Conservation (phyloP, 2,888 invertebrate species). For the Seira sanloemensis region DNA sequence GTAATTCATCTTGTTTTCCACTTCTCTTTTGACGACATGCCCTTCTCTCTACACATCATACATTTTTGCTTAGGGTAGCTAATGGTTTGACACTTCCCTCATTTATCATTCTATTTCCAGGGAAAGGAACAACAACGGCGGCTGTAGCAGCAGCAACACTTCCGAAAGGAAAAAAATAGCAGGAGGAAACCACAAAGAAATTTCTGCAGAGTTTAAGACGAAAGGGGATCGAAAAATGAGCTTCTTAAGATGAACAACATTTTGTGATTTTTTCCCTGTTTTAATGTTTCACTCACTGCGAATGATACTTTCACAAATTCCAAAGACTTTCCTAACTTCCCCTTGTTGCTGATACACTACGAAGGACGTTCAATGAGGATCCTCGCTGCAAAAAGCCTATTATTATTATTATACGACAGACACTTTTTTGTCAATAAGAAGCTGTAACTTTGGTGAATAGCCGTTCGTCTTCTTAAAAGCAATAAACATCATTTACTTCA, state of each 20-base stretch:
- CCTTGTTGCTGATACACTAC: no score
- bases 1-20: constrained; percentile 11
- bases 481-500: background rate
- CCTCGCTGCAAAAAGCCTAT: no score
- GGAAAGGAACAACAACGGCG: constrained; percentile 22
- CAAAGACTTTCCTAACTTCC: no score
- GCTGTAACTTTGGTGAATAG: background rate
- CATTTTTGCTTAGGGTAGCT: constrained; percentile 28
- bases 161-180: constrained; percentile 23
- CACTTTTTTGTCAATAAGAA: background rate
- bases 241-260: background rate
- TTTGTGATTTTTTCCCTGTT: background rate
- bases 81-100: constrained; percentile 57
- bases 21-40: constrained; percentile 12
- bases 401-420: no score
- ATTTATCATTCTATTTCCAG: constrained; percentile 56
- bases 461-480: background rate
- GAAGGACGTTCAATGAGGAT: no score
- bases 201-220: background rate
- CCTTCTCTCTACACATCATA: constrained; percentile 9
- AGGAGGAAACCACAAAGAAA: constrained; percentile 8
- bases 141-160: constrained; percentile 30
- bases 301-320: no score
- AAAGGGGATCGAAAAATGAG: background rate
- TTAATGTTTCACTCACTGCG: no score